These are phyloP conservation scores for Halictus ligatus DNA, from an alignment of 2,888 invertebrate species.

Conservation along the genomic window DNA sequence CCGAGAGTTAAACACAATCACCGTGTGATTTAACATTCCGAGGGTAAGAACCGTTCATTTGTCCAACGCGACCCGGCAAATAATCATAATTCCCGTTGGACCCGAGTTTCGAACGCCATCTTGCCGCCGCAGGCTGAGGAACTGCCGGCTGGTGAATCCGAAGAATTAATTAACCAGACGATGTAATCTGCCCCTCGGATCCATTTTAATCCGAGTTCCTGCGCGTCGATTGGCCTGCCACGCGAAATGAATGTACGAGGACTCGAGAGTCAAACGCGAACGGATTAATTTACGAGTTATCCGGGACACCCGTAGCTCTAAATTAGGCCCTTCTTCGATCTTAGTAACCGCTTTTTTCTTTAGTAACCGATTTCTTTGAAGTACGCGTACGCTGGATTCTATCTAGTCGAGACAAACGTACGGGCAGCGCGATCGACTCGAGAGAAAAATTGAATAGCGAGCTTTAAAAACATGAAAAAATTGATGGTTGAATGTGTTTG, in stretches of 20 bases:
- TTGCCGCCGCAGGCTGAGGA: not conserved
- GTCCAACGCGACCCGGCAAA: not conserved
- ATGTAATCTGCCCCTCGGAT: slow-evolving; percentile 68
- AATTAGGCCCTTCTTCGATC: not conserved
- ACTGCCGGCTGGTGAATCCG: slow-evolving; percentile 4
- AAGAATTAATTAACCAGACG: slow-evolving; percentile 70
- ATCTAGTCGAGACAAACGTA: not conserved
- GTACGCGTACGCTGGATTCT: not conserved
- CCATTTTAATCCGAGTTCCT: slow-evolving; percentile 67
- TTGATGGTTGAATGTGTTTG: not conserved
- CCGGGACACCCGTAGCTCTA: not conserved
- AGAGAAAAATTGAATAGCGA: not conserved
- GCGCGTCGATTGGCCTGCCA: slow-evolving; percentile 33
- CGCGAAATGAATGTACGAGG: slow-evolving; percentile 34
- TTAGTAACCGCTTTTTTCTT: not conserved
- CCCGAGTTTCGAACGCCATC: not conserved
- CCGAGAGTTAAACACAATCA: not conserved
- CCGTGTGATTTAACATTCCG: not conserved
- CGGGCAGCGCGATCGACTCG: not conserved
- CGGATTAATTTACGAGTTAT: slow-evolving; percentile 40
- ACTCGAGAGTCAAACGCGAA: slow-evolving; percentile 10
- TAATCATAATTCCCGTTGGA: slow-evolving; percentile 8
- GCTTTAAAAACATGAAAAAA: not conserved
- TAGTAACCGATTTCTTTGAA: not conserved
- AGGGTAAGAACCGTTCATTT: not conserved